Percentiles rank a stretch among this genome's conserved stretches.
These are phyloP conservation scores for Esox lucius DNA, from an alignment of 2,797 vertebrate species.

Conservation along the genomic window DNA sequence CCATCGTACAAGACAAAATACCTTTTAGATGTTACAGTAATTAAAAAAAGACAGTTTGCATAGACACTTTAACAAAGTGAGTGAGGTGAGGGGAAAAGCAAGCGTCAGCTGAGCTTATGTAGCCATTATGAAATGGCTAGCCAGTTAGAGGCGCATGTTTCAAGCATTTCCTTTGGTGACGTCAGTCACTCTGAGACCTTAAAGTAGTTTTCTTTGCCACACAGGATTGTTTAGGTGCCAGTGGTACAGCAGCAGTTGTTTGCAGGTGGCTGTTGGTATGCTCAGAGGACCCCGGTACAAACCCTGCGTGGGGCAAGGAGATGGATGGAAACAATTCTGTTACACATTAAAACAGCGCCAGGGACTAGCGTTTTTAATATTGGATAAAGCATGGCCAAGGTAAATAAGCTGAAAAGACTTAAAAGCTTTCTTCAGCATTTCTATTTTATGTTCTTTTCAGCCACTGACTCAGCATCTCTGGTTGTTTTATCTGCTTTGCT, in stretches of 20 bases:
- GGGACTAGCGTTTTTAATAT: conserved; percentile 59
- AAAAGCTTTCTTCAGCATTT: conserved; percentile 61
- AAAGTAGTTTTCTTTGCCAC: no score
- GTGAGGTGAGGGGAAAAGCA: conserved; percentile 16
- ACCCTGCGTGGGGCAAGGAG: no score
- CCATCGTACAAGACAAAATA: conserved; percentile 24
- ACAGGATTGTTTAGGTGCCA: no score
- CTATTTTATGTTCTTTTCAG: conserved; percentile 58
- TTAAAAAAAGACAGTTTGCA: conserved; percentile 36
- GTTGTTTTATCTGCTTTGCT: conserved; percentile 58
- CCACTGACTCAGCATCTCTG: conserved; percentile 70
- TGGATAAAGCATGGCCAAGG: conserved; percentile 62
- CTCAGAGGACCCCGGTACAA: no score
- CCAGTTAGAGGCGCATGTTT: no score
- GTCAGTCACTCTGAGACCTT: no score
- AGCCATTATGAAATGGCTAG: no score
- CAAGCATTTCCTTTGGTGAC: no score
- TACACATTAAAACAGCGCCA: conserved; percentile 47
- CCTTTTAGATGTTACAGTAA: conserved; percentile 23
- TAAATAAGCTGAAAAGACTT: conserved; percentile 66
- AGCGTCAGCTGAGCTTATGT: conserved; percentile 31
- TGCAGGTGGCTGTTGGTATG: no score
- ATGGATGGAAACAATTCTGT: no score
- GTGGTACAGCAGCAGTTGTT: no score
- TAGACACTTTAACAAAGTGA: conserved; percentile 48